A percentile compares a stretch with the other conserved stretches of the same genome.
phyloP scores from a whole-genome alignment of 2,113 vertebrate genomes.

The Oostethus manadensis region DNA sequence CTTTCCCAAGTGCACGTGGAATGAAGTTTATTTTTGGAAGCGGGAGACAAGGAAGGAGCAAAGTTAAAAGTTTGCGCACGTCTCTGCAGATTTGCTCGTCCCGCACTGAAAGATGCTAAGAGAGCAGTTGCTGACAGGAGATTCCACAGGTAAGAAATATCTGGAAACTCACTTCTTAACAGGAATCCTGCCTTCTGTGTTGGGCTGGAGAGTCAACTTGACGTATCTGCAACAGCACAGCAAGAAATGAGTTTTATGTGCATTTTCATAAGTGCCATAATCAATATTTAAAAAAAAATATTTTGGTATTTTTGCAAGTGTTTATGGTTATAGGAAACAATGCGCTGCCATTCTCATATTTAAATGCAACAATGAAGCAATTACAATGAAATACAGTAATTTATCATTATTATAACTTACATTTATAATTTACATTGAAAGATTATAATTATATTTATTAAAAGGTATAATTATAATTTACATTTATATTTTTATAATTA shows the following conservation, averaged over 20 bases:
- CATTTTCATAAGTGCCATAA: too few species aligned
- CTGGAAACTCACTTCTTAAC: conserved; percentile 88
- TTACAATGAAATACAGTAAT: too few species aligned
- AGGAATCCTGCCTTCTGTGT: conserved; percentile 87
- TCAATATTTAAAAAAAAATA: too few species aligned
- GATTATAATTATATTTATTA: too few species aligned
- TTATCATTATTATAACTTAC: too few species aligned
- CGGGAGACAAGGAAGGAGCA: conserved; percentile 48
- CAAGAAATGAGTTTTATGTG: not conserved
- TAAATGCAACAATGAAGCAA: too few species aligned
- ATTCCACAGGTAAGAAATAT: not conserved
- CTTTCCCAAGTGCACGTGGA: conserved; percentile 63
- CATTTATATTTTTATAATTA: too few species aligned
- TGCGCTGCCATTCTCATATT: not conserved
- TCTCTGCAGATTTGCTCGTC: conserved; percentile 38
- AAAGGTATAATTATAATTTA: too few species aligned
- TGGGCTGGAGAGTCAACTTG: conserved; percentile 88
- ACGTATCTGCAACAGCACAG: conserved; percentile 77
- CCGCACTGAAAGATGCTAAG: not conserved
- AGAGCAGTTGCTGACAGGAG: not conserved
- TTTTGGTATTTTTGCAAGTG: too few species aligned
- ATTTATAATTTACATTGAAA: too few species aligned
- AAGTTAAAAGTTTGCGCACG: conserved; percentile 47
- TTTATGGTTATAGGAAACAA: not conserved
- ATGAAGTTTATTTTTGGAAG: conserved; percentile 61